Percentiles rank a stretch among this genome's conserved stretches.
Conservation (phyloP, 2,888 invertebrate genomes). For the Agriopis marginaria region DNA sequence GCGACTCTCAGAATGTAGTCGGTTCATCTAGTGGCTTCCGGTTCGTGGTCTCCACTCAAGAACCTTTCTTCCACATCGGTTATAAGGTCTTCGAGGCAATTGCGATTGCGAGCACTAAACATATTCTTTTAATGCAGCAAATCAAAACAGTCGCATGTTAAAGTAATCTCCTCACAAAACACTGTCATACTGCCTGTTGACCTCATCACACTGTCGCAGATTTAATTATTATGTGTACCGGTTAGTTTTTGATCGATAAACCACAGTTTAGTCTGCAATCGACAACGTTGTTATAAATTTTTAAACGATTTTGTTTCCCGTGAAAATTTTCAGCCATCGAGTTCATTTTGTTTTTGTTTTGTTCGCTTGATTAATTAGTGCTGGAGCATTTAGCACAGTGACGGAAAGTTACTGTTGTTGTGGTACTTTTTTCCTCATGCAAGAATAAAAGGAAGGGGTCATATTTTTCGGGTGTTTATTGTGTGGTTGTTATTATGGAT, state of each 20-base stretch:
- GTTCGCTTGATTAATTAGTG: neutral
- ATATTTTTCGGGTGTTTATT: no score
- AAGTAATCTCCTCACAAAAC: slow-evolving; percentile 2
- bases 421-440: neutral
- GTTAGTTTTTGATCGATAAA: neutral
- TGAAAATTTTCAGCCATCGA: slow-evolving; percentile 1
- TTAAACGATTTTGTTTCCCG: slow-evolving; percentile 3
- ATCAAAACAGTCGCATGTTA: neutral
- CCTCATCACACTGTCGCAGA: slow-evolving; percentile 16
- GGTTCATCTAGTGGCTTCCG: neutral
- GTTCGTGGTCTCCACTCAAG: neutral
- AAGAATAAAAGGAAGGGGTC: no score
- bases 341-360: neutral
- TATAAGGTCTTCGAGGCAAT: no score
- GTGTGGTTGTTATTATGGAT: no score
- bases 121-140: neutral
- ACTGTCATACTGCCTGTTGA: slow-evolving; percentile 16
- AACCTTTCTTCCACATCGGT: no score
- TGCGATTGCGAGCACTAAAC: neutral
- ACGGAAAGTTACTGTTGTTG: neutral
- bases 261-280: slow-evolving; percentile 23
- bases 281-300: slow-evolving; percentile 35
- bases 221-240: slow-evolving; percentile 2
- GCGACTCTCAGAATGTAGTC: no score
- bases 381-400: neutral